These are phyloP conservation scores for Pangasius mekongensis DNA, from an alignment of 2,797 vertebrate species.

Conservation along the genomic window DNA sequence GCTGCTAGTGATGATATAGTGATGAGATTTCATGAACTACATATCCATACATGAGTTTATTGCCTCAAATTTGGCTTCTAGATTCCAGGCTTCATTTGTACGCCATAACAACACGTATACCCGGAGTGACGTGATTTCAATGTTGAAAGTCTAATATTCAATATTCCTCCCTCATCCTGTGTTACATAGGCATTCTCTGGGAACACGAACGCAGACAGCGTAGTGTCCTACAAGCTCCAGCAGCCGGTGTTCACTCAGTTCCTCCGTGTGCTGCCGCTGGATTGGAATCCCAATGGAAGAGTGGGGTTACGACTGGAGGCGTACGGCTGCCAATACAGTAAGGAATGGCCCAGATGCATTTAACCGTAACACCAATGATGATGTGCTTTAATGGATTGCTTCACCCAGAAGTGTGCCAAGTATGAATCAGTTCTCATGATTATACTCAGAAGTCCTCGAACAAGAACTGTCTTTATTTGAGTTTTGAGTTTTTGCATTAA, in stretches of 20 bases:
- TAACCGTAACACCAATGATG: background rate
- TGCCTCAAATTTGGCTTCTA: background rate
- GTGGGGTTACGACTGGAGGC: conserved; percentile 90
- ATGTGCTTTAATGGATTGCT: background rate
- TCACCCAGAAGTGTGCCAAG: background rate
- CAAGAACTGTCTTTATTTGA: background rate
- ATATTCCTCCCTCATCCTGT: conserved; percentile 8
- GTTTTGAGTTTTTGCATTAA: background rate
- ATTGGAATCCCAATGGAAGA: conserved; percentile 88
- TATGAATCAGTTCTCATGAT: background rate
- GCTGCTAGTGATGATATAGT: background rate
- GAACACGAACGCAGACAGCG: conserved; percentile 91
- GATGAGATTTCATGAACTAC: no score
- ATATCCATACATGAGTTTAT: no score
- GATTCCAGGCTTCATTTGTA: background rate
- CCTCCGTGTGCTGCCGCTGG: conserved; percentile 85
- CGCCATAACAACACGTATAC: no score
- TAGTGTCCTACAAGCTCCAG: conserved; percentile 87
- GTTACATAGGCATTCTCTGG: conserved; percentile 84
- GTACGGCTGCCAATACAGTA: conserved; percentile 90
- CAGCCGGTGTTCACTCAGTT: conserved; percentile 85
- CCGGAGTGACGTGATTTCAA: background rate
- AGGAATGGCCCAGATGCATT: conserved; percentile 67
- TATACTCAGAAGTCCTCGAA: background rate
- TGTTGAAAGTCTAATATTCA: background rate